Percentiles rank a stretch among this genome's conserved stretches.
phyloP scores from a whole-genome alignment of 2,888 invertebrate genomes.

The Calliphora vomitoria region DNA sequence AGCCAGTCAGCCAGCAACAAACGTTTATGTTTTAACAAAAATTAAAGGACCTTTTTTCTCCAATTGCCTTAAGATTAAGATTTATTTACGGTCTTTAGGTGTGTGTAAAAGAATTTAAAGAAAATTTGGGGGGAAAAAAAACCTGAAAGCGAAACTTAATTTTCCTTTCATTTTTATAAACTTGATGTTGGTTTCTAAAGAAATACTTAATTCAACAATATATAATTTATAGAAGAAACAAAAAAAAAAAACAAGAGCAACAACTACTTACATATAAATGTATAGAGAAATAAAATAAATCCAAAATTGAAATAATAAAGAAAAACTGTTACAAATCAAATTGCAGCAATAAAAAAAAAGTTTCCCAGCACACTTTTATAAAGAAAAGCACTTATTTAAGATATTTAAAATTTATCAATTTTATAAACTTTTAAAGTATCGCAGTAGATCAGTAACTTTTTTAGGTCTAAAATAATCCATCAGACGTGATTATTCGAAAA shows the following conservation, averaged over 20 bases:
- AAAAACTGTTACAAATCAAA: slow-evolving; percentile 59
- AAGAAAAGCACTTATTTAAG: neutral
- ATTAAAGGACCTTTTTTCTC: slow-evolving; percentile 52
- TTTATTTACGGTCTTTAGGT: slow-evolving; percentile 46
- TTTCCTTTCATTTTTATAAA: slow-evolving; percentile 67
- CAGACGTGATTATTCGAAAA: too few relatives aligned
- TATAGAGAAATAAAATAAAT: slow-evolving; percentile 23
- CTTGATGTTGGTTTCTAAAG: slow-evolving; percentile 36
- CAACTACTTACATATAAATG: neutral
- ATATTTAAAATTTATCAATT: too few relatives aligned
- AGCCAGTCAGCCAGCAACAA: neutral
- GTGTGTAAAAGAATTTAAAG: slow-evolving; percentile 39
- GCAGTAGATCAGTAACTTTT: too few relatives aligned
- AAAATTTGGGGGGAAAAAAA: neutral
- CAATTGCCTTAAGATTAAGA: slow-evolving; percentile 65
- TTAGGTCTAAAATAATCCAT: too few relatives aligned
- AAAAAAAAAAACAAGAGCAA: slow-evolving; percentile 11
- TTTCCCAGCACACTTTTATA: slow-evolving; percentile 22
- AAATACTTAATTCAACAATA: slow-evolving; percentile 33
- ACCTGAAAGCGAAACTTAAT: slow-evolving; percentile 62
- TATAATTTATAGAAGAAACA: slow-evolving; percentile 17
- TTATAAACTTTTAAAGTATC: too few relatives aligned
- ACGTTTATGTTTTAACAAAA: slow-evolving; percentile 36
- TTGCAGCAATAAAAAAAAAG: slow-evolving; percentile 27
- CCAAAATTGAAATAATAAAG: slow-evolving; percentile 47